Base-by-base conservation (phyloP, 2,113 vertebrate genomes). In the Cephalopterus ornatus region DNA sequence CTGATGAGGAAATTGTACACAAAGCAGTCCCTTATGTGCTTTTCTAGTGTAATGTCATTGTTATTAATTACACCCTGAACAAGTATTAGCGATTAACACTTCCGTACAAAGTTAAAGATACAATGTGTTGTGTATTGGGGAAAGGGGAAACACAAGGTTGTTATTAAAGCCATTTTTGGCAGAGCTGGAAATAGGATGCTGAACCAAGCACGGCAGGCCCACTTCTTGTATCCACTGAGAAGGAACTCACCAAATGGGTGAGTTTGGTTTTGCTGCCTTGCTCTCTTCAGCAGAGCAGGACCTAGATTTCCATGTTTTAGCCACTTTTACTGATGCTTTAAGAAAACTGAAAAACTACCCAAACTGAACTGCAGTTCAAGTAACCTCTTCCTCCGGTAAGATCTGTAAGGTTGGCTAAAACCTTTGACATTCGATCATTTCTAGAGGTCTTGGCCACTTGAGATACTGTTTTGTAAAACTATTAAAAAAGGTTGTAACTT, bases 111-210 rank as follows among this genome's bases (percentile, higher is more conserved):
- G 47, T 50, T 52, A 80, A 67, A 79, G 59, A 56, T 89, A 32
- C 52, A 35, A 6, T 22, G 28, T 32, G 23, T 62, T 85, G 8
- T 7, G 20, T 93, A 30, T 26, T 95, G 8, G 5, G 49, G 82
- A 75, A 56, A 42, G 74, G 53, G 67, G 26, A 67, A 94, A 62
- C 78, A 74, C 0, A 1, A 86, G 59, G 71, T 95, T 88, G 63
- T 92, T 53, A 41, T 94, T 94, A 88, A 92, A 90, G 16, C 39
- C 4, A n/a, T 90, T 90, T 96, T 90, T 84, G 80, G 75, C 76
- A 86, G 67, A 80, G 58, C 58, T 88, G 35, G 39, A 91, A 88
- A 81, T 50, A 53, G n/a, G 76, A 58, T 3, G 3, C 46, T 44
- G 17, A 42, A 42, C 26, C 3, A 24, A 73, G 39, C 4, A 2